Evolutionary conservation across 2,113 vertebrate species (phyloP), one percentile per base, ranked within the genome.

Genomic region (Ailurus styani): DNA sequence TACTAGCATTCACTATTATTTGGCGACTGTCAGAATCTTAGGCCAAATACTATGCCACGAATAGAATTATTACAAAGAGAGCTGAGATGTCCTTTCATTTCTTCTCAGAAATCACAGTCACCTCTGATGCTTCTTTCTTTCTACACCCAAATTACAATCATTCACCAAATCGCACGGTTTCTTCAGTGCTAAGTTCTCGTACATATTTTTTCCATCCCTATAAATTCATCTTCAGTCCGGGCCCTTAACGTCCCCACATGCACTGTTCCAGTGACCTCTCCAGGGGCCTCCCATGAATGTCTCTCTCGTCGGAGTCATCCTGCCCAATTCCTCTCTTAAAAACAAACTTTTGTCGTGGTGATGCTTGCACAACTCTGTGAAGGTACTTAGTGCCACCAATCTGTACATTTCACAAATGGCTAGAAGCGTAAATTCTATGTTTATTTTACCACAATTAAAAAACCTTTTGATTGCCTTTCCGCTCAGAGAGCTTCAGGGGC

Each of bases 181-280:
- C 47, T 50, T 34, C 31, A n/a, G 73, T 47, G 50, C 9, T 75
- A 77, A 77, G 37, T 37, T 31, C 37, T 84, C 15, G 18, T 27
- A 14, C 1, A 7, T 62, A 23, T 52, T 27, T 93, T 45, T 70
- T 50, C 40, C 50, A 70, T 50, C 29, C 60, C 60, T 79, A 4
- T 45, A 47, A 10, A 52, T 47, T 66, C 50, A 68, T 57, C 13
- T 54, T 40, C 8, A 14, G 7, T 31, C 42, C 4, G 50, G 77
- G 20, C 45, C 55, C 42, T 12, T 4, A 14, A 18, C 7, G 34
- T 18, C 34, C 31, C 40, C 1, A 0, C 18, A 50, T 1, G 3
- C 3, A n/a, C 29, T 21, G n/a, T 37, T 86, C 40, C 31, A 20
- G 34, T 1, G 31, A 66, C 17, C 31, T 37, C 34, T 29, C 31